Conservation (phyloP, 2,797 vertebrate genomes). For the Gastrophryne carolinensis region DNA sequence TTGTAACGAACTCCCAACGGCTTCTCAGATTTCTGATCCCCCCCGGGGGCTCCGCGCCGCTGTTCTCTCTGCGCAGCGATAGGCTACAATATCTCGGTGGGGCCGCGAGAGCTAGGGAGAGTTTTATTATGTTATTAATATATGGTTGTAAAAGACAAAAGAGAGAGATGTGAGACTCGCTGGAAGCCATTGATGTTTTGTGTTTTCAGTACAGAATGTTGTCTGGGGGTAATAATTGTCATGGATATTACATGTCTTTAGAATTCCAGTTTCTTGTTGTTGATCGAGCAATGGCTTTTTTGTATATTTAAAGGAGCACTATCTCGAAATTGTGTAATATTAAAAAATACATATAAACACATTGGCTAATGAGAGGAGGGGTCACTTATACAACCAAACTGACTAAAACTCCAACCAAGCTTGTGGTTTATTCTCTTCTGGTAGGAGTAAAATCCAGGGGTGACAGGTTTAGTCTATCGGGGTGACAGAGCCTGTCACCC, state of each 20-base stretch:
- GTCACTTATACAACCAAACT: no score
- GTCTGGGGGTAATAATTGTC: not conserved
- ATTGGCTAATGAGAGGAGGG: no score
- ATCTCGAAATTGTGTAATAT: no score
- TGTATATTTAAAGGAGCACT: no score
- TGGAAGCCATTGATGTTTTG: not conserved
- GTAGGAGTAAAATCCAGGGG: no score
- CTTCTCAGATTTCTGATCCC: not conserved
- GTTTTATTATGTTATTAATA: not conserved
- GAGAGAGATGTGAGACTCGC: not conserved
- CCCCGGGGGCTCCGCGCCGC: not conserved
- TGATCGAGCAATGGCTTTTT: no score
- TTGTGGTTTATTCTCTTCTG: no score
- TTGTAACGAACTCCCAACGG: not conserved
- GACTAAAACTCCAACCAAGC: no score
- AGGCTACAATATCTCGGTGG: not conserved
- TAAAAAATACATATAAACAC: no score
- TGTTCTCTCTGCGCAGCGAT: not conserved
- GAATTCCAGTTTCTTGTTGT: no score
- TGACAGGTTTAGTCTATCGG: no score
- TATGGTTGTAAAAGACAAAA: not conserved
- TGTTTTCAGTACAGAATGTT: not conserved
- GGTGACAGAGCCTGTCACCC: no score
- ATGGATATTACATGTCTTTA: not conserved
- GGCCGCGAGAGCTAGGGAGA: not conserved